These are phyloP conservation scores for Catharus minimus DNA, from an alignment of 2,113 vertebrate species.

Conservation along the genomic window DNA sequence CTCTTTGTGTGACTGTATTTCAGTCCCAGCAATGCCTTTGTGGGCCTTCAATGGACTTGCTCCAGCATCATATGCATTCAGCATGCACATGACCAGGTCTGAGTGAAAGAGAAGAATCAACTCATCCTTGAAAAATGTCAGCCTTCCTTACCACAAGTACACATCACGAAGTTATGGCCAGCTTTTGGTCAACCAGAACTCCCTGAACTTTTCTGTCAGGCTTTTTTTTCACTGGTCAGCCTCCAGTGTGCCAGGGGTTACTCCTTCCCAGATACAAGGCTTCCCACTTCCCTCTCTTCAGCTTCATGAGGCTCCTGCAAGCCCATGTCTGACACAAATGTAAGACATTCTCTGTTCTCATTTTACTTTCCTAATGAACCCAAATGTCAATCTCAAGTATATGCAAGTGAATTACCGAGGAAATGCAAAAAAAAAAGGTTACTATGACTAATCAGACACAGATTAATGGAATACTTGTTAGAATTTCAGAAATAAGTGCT, in stretches of 20 bases:
- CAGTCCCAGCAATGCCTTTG: neutral
- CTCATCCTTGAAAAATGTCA: rapidly evolving
- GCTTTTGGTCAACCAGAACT: neutral
- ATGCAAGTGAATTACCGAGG: neutral
- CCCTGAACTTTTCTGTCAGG: neutral
- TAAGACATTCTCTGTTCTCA: neutral
- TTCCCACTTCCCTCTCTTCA: neutral
- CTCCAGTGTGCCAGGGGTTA: neutral
- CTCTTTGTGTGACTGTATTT: neutral
- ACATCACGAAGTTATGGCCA: neutral
- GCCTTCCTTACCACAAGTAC: neutral
- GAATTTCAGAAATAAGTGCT: neutral
- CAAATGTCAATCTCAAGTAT: neutral
- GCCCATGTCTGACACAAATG: neutral
- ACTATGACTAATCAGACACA: neutral
- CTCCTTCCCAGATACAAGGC: rapidly evolving
- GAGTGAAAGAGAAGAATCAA: neutral
- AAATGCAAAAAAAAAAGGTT: neutral
- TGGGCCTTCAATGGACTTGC: neutral
- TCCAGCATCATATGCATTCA: neutral
- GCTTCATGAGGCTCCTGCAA: neutral
- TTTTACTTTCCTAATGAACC: neutral
- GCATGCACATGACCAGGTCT: neutral
- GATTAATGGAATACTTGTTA: neutral
- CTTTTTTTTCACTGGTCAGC: neutral